phyloP scores from a whole-genome alignment of 2,113 vertebrate genomes.

The Mobula hypostoma region DNA sequence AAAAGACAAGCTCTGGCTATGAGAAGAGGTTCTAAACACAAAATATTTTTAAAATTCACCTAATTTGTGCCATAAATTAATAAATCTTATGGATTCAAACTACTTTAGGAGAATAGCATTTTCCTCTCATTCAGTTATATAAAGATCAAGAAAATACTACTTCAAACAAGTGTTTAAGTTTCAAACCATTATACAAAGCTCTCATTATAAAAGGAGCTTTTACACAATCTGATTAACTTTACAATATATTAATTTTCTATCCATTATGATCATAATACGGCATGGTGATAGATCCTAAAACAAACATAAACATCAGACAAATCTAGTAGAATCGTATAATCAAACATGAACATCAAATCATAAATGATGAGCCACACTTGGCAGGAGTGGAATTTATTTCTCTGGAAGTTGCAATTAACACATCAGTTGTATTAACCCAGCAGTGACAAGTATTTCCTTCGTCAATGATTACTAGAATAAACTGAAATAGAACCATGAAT shows the following conservation, averaged over 20 bases:
- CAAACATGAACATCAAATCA: not conserved
- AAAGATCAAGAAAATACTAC: too few species aligned
- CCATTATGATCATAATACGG: not conserved
- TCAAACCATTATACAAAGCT: not conserved
- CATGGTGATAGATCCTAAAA: not conserved
- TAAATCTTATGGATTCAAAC: not conserved
- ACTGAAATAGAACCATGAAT: not conserved
- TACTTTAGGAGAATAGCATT: too few species aligned
- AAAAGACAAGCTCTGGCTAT: not conserved
- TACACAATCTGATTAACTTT: not conserved
- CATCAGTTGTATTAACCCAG: not conserved
- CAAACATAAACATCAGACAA: not conserved
- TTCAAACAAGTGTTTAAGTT: too few species aligned
- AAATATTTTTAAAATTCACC: not conserved
- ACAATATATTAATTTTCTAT: conserved; percentile 2
- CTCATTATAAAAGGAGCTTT: not conserved
- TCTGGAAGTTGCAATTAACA: not conserved
- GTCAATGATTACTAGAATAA: not conserved
- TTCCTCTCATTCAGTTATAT: not conserved
- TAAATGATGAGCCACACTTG: not conserved
- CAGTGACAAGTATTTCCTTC: not conserved
- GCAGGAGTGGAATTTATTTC: not conserved
- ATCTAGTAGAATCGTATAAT: not conserved
- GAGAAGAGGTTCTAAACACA: not conserved
- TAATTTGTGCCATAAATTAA: not conserved